phyloP scores from a whole-genome alignment of 35 echinoderm and acorn worm genomes.

The Amphiura filiformis region DNA sequence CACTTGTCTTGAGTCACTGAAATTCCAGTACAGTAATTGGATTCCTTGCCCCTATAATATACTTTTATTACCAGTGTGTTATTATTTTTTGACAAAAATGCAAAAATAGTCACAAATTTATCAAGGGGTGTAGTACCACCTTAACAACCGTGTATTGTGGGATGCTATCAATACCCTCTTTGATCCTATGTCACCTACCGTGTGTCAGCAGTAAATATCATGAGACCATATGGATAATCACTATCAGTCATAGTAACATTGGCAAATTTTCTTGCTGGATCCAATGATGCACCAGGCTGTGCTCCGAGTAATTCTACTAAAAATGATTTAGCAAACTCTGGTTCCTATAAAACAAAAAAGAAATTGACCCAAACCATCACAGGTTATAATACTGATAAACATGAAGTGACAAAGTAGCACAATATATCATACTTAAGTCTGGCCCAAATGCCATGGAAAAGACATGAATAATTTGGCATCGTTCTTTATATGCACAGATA shows the following conservation, averaged over 20 bases:
- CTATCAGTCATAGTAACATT: constrained; percentile 89
- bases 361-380: background rate
- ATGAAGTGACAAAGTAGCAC: too few species aligned
- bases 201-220: constrained; percentile 62
- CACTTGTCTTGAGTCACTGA: too few species aligned
- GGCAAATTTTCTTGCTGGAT: constrained; percentile 43
- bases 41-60: too few species aligned
- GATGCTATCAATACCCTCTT: too few species aligned
- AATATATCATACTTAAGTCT: background rate
- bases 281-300: constrained; percentile 63
- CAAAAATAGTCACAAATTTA: background rate
- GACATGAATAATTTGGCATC: too few species aligned
- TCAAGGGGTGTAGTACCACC: background rate
- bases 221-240: constrained; percentile 85
- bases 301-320: constrained; percentile 68
- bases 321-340: constrained; percentile 87
- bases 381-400: too few species aligned
- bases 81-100: background rate
- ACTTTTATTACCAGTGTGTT: background rate
- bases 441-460: too few species aligned
- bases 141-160: background rate
- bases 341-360: constrained; percentile 42
- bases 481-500: too few species aligned
- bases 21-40: too few species aligned
- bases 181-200: constrained; percentile 37